A percentile compares a stretch with the other conserved stretches of the same genome.
phyloP scores from a whole-genome alignment of 2,113 vertebrate genomes.

The Agapornis roseicollis region DNA sequence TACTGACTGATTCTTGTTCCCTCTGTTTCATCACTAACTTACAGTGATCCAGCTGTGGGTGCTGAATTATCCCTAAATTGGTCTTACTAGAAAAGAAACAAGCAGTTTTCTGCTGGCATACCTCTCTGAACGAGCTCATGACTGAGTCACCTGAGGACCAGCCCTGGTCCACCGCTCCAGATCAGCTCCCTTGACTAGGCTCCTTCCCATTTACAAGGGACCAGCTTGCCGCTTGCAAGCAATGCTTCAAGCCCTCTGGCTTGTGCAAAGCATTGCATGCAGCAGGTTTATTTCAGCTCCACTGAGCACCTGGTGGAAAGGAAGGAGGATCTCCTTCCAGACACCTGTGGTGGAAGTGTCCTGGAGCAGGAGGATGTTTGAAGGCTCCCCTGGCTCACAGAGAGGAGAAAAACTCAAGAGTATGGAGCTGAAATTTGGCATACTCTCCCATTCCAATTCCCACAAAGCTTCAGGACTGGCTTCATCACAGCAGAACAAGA shows the following conservation, averaged over 20 bases:
- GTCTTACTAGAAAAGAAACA: not conserved
- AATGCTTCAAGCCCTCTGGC: not conserved
- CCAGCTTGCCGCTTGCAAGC: not conserved
- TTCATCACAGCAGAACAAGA: not conserved
- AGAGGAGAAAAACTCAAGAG: not conserved
- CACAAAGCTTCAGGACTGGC: not conserved
- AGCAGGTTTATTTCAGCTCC: not conserved
- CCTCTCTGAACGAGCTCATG: not conserved
- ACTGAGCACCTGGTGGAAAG: not conserved
- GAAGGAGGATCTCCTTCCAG: not conserved
- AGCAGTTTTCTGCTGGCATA: not conserved
- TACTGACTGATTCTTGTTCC: not conserved
- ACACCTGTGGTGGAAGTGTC: not conserved
- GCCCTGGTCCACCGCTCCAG: not conserved
- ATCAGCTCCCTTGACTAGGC: not conserved
- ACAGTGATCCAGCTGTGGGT: not conserved
- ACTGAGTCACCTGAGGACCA: not conserved
- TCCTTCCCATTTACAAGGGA: not conserved
- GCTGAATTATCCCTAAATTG: not conserved
- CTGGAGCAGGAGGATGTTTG: not conserved
- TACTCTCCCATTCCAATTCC: accelerated
- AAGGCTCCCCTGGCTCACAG: not conserved
- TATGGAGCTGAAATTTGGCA: not conserved
- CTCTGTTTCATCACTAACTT: not conserved
- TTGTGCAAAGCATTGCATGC: not conserved